Conservation (phyloP, 2,113 vertebrate species). For the Gobiocypris rarus region DNA sequence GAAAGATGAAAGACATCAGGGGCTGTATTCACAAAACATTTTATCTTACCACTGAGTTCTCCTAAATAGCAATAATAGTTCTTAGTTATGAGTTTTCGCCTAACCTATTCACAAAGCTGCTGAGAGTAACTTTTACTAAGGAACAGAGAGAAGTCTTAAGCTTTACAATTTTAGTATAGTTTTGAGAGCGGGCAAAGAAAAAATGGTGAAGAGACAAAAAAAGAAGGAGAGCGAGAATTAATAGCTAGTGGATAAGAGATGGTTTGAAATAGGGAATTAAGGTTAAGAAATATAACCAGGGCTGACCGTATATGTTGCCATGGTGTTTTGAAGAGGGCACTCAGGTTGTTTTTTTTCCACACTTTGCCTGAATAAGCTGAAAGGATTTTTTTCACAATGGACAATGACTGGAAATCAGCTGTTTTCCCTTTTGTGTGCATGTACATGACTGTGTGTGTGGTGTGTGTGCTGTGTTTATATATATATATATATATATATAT, state of each 20-base stretch:
- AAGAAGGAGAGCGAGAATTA: not conserved
- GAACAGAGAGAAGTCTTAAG: too few relatives aligned
- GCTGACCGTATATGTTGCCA: slow-evolving; percentile 44
- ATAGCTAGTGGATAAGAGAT: not conserved
- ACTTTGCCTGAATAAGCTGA: slow-evolving; percentile 35
- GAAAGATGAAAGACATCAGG: not conserved
- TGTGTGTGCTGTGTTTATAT: not conserved
- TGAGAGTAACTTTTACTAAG: too few relatives aligned
- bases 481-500: too few relatives aligned
- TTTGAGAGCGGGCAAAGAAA: slow-evolving; percentile 1
- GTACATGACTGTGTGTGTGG: slow-evolving; percentile 7
- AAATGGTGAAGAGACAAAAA: not conserved
- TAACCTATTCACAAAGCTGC: too few relatives aligned
- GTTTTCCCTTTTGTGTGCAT: slow-evolving; percentile 27
- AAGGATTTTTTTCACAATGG: slow-evolving; percentile 39
- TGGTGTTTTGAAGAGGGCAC: slow-evolving; percentile 50
- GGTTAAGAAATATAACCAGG: slow-evolving; percentile 37
- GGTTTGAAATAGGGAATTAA: slow-evolving; percentile 26
- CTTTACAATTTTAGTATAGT: not conserved
- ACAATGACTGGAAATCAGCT: slow-evolving; percentile 45
- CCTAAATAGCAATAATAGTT: too few relatives aligned
- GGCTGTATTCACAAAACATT: too few relatives aligned
- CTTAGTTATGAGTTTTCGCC: too few relatives aligned
- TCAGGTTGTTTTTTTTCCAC: slow-evolving; percentile 29
- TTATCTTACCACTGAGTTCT: too few relatives aligned